Percentiles rank a stretch among this genome's conserved stretches.
phyloP scores from a whole-genome alignment of 2,888 invertebrate genomes.

The Pheosia gnoma region DNA sequence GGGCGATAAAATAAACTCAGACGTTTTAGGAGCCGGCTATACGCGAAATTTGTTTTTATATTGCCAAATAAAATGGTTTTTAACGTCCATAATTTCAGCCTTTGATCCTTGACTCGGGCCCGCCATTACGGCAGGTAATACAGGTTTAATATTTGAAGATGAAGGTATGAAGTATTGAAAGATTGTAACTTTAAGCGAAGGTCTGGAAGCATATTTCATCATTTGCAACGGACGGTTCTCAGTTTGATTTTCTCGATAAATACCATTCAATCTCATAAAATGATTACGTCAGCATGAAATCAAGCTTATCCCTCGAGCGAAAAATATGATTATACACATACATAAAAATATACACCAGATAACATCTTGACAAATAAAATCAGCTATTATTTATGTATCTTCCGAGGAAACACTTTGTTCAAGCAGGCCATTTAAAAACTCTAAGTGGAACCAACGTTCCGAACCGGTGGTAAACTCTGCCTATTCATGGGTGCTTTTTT shows the following conservation, averaged over 20 bases:
- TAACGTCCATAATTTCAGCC: slow-evolving; percentile 1
- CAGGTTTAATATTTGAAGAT: slow-evolving; percentile 1
- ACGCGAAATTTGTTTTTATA: slow-evolving; percentile 6
- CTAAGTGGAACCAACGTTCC: neutral
- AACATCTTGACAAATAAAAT: no score
- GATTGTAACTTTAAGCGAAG: neutral
- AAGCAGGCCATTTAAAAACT: neutral
- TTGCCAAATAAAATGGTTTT: slow-evolving; percentile 8
- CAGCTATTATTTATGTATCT: neutral
- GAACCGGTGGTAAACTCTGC: no score
- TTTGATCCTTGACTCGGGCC: slow-evolving; percentile 1
- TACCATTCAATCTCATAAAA: no score
- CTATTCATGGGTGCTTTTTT: no score
- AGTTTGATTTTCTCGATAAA: neutral
- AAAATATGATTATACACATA: no score
- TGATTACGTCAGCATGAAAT: no score
- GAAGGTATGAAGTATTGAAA: neutral
- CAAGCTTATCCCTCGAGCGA: no score
- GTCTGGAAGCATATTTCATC: neutral
- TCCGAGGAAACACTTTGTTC: neutral
- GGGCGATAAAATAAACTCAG: slow-evolving; percentile 14
- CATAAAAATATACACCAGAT: no score
- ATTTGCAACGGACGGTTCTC: neutral
- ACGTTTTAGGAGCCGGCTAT: slow-evolving; percentile 12
- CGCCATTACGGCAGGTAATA: slow-evolving; percentile 1